Evolutionary conservation across 2,113 vertebrate genomes (phyloP), one percentile per base, ranked within the genome.

Genomic region (Trogon melanurus): DNA sequence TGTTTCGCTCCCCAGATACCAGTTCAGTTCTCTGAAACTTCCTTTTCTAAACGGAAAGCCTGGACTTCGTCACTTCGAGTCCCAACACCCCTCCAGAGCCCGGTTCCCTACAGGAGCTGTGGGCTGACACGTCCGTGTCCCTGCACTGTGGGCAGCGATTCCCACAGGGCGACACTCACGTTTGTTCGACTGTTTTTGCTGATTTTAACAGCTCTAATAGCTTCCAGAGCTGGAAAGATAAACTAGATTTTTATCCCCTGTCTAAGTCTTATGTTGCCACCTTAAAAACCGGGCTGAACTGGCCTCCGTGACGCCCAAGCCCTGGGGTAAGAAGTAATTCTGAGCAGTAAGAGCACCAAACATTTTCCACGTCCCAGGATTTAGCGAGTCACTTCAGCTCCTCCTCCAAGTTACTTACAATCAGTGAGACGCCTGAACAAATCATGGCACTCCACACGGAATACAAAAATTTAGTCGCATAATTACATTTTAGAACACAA

Each of bases 1-100:
- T 17, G 71, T 71, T 94, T 65, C 74, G 58, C 57, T 51, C 27
- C 44, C 57, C 51, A 83, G 25, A 22, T 73, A 92, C 20, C 84
- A 78, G 75, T 47, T 92, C 95, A 21, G 53, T 64, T 93, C 93
- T 94, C 66, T 94, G 81, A 94, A 93, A 91, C 60, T 25, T 56
- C 64, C 64, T 70, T 78, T 93, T 85, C 15, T 50, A 73, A 90
- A 76, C 25, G 62, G 81, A 80, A 97, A 96, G 79, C 50, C 74
- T 53, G 16, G 38, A 78, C 67, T 90, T 93, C 79, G 79, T 72
- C 50, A 41, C 71, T 80, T 61, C 93, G 94, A 64, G 60, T 61
- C 73, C 84, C 91, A 66, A 71, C 74, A 84, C 65, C 92, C 91
- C 79, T 84, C 71, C 51, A 62, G 25, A 83, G 79, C 79, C 41